These are phyloP conservation scores for Erebia epiphron DNA, from an alignment of 2,888 invertebrate species.

Conservation along the genomic window DNA sequence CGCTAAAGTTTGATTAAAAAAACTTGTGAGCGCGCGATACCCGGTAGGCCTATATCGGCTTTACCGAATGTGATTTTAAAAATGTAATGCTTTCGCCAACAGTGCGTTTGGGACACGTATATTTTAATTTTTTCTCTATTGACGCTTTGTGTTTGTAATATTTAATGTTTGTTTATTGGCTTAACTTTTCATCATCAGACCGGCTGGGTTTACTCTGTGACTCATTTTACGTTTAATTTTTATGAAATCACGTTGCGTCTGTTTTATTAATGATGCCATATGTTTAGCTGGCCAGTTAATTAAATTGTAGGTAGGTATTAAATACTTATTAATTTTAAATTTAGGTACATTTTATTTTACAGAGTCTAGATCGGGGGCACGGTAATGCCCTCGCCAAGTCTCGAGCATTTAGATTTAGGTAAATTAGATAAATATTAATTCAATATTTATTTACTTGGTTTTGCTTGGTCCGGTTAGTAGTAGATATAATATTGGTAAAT, in stretches of 20 bases:
- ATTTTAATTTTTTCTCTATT: constrained; percentile 72
- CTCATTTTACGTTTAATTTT: constrained; percentile 60
- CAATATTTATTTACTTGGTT: too few relatives aligned
- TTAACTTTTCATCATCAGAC: constrained; percentile 50
- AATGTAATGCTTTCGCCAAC: constrained; percentile 72
- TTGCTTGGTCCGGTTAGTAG: too few relatives aligned
- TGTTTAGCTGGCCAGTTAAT: constrained; percentile 20
- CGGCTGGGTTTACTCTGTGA: constrained; percentile 47
- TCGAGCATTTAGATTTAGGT: too few relatives aligned
- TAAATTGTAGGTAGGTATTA: constrained; percentile 14
- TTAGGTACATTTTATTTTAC: background rate
- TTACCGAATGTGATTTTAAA: constrained; percentile 75
- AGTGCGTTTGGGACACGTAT: constrained; percentile 72
- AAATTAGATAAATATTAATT: too few relatives aligned
- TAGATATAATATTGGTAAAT: too few relatives aligned
- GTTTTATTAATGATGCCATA: constrained; percentile 44
- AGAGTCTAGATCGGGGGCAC: too few relatives aligned
- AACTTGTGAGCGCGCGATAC: constrained; percentile 55
- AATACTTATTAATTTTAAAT: background rate
- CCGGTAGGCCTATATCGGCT: constrained; percentile 77
- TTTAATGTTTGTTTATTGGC: constrained; percentile 74
- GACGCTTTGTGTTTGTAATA: constrained; percentile 68
- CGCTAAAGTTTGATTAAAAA: constrained; percentile 83
- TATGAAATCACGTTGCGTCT: constrained; percentile 54
- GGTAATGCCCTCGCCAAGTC: too few relatives aligned